Conservation (phyloP, 2,113 vertebrate genomes). For the Dasyurus viverrinus region DNA sequence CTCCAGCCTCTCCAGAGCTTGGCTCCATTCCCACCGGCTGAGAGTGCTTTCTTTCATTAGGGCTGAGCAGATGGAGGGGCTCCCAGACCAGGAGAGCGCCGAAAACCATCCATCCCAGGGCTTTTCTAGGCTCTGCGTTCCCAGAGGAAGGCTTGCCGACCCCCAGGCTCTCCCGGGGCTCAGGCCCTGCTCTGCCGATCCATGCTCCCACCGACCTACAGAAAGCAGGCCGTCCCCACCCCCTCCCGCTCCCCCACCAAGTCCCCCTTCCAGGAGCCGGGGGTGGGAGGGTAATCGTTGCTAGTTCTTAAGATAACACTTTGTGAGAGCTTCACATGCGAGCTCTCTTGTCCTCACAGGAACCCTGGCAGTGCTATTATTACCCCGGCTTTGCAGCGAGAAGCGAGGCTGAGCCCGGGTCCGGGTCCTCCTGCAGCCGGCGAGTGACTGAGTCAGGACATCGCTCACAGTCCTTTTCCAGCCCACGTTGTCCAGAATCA, state of each 20-base stretch:
- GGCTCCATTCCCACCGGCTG: constrained; percentile 67
- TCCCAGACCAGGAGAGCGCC: constrained; percentile 76
- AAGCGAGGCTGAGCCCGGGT: not conserved
- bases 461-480: no score
- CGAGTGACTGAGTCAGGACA: no score
- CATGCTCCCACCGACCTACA: constrained; percentile 38
- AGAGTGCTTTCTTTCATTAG: constrained; percentile 75
- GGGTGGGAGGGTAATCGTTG: no score
- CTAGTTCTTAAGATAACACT: not conserved
- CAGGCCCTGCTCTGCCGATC: constrained; percentile 42
- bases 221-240: not conserved
- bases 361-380: not conserved
- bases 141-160: constrained; percentile 43
- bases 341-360: not conserved
- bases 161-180: not conserved
- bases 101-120: constrained; percentile 74
- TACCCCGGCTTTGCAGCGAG: not conserved
- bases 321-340: not conserved
- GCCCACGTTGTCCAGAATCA: not conserved
- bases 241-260: constrained; percentile 28
- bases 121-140: constrained; percentile 36
- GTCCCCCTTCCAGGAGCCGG: no score
- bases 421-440: no score
- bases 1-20: constrained; percentile 61
- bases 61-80: constrained; percentile 65